Base-by-base conservation (phyloP, 2,888 invertebrate genomes). In the Melanostoma mellinum region DNA sequence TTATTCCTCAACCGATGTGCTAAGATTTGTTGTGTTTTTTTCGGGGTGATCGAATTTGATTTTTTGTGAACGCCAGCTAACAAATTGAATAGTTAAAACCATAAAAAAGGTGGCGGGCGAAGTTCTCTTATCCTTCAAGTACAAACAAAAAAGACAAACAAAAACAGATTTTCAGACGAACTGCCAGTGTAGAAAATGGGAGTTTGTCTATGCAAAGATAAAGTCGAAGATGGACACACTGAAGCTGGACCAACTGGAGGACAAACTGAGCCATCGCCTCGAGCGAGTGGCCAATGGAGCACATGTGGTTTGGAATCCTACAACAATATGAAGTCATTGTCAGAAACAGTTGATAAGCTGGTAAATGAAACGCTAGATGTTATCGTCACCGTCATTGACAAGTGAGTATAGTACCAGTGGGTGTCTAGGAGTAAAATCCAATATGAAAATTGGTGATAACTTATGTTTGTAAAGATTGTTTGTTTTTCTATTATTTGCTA, bases 381-480 rank as follows among this genome's bases (percentile, higher is more conserved):
- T 44, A 96, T 97, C 84, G 94, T 96, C 74, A 94, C 95, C 3
- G 93, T 97, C 78, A 96, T 97, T 74, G 97, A 97, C 91, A 97
- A 96, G 96, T 96, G 92, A 92, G 95, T 92, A 86, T 6, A n/a
- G 44, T 52, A 38, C 3, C 9, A 6, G 42, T 38, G 9, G 32
- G 8, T 46, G 32, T 10, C 9, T 20, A 20, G 20, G 20, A 20
- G 20, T 20, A 20, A 20, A 6, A 35, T 50, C 2, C n/a, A 8
- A 5, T 69, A 20, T 46, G 35, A 56, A 52, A 30, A 53, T n/a
- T 42, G 42, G 20, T 20, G 20, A 20, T 20, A 20, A 20, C 20
- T 20, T 20, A 20, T 20, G 20, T 20, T 20, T 20, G 20, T 20
- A 20, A 20, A 20, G 20, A 20, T 20, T 20, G 20, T 20, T 20